A percentile compares a stretch with the other conserved stretches of the same genome.
Conservation (phyloP, 2,797 vertebrate species). For the Sebastes dallii region DNA sequence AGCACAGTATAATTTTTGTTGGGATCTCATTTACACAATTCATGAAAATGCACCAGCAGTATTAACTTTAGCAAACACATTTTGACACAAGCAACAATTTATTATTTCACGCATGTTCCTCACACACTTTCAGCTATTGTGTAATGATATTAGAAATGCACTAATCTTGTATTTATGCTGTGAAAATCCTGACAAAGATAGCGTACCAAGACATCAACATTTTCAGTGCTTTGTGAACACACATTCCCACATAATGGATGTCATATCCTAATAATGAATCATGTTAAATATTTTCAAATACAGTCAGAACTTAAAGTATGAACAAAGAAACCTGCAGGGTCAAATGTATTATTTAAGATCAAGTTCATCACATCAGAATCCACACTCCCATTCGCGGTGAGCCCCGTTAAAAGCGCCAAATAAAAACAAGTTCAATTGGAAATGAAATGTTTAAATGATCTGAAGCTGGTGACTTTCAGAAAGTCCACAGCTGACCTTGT, state of each 20-base stretch:
- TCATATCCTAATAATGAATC: neutral
- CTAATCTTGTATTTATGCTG: neutral
- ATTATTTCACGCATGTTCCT: neutral
- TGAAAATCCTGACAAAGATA: neutral
- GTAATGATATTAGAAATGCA: neutral
- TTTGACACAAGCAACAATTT: neutral
- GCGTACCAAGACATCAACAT: neutral
- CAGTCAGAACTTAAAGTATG: neutral
- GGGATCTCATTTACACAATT: neutral
- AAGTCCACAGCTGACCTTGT: conserved; percentile 85
- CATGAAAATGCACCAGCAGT: neutral
- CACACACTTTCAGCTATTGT: neutral
- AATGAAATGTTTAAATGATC: conserved; percentile 70
- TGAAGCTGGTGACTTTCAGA: conserved; percentile 75
- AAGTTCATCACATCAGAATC: neutral
- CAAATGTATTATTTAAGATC: neutral
- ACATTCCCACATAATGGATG: neutral
- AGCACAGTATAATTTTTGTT: neutral
- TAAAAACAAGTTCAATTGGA: neutral
- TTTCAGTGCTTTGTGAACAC: neutral
- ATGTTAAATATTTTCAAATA: conserved; percentile 12
- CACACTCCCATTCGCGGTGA: neutral
- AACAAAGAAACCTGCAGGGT: neutral
- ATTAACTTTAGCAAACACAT: neutral
- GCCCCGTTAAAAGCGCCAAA: neutral